Evolutionary conservation across 2,113 vertebrate genomes (phyloP), one percentile per base, ranked within the genome.

Genomic region (Oostethus manadensis): DNA sequence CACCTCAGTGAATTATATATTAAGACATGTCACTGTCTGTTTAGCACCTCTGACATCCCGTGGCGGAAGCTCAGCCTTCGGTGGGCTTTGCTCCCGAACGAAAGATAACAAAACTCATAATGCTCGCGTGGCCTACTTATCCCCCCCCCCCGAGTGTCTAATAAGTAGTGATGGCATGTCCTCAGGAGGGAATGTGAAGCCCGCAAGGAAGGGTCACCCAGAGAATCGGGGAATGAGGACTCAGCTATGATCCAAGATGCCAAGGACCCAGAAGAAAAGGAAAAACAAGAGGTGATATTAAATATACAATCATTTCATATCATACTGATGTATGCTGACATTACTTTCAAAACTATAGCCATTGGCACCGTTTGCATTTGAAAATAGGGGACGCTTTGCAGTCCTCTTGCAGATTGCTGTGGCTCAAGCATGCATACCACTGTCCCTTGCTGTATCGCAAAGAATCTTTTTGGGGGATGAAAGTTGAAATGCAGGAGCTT

Each of bases 91-190:
- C 71, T 78, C 50, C 35, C 18, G 66, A 76, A 75, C 58, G 21
- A 62, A 74, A 70, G 64, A 76, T 68, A 73, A 77, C 69, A 75
- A 83, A 84, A 74, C 74, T 78, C 72, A 85, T 83, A 80, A 84
- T 74, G 75, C 71, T 67, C 51, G 62, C 48, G 15, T 81, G 88
- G 70, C 84, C 74, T 82, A 86, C 74, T 87, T 86, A 74, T 78
- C 81, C 48, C 21, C 51, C 71, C 78, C 76, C 68, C 68, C 70
- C 46, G 13, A 71, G 71, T 76, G 70, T 70, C 73, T 82, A 84
- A 88, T 87, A 86, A 84, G 78, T 68, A 80, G 76, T 79, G 76
- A 85, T 85, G 78, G 64, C 83, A 79, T 84, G 82, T 87, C 80
- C 74, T 83, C 83, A 80, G 79, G 74, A 73, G 80, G 74, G 75